Evolutionary conservation across 1,140 invertebrate species (phyloP).

Genomic region (Pogonomyrmex barbatus): DNA sequence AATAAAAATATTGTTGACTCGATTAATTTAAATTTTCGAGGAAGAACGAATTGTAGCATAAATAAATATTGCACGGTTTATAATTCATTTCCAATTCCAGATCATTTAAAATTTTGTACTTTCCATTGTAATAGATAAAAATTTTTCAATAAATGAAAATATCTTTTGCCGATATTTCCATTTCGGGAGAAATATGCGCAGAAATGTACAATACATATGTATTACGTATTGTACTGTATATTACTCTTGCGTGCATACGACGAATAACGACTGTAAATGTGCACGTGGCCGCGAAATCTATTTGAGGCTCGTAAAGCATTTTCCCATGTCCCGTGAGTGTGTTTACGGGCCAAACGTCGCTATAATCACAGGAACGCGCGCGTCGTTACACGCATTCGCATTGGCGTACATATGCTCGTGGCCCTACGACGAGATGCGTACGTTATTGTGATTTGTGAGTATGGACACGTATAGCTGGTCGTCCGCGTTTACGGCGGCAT

Average conservation of each 20-base stretch:
- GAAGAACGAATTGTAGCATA: neutral
- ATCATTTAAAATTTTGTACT: neutral
- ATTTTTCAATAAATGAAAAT: neutral
- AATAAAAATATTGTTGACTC: too few species aligned
- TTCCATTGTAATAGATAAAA: neutral
- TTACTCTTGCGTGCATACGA: neutral
- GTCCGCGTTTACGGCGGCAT: constrained; percentile 33
- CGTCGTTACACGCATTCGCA: neutral
- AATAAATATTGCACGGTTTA: neutral
- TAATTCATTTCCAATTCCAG: too few species aligned
- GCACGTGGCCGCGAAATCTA: neutral
- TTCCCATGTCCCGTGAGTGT: constrained; percentile 27
- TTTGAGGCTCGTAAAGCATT: constrained; percentile 31
- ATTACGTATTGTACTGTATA: neutral
- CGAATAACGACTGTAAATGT: constrained; percentile 8
- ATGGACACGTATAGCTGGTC: neutral
- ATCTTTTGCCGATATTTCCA: neutral
- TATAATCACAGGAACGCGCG: constrained; percentile 23
- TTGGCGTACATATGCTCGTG: neutral
- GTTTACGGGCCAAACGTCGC: neutral
- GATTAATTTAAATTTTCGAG: too few species aligned
- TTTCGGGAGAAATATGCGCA: neutral
- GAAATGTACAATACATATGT: neutral
- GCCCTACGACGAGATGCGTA: constrained; percentile 20
- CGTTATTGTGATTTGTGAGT: constrained; percentile 22